phyloP scores from a whole-genome alignment of 2,113 vertebrate genomes.

The Triplophysa rosa region DNA sequence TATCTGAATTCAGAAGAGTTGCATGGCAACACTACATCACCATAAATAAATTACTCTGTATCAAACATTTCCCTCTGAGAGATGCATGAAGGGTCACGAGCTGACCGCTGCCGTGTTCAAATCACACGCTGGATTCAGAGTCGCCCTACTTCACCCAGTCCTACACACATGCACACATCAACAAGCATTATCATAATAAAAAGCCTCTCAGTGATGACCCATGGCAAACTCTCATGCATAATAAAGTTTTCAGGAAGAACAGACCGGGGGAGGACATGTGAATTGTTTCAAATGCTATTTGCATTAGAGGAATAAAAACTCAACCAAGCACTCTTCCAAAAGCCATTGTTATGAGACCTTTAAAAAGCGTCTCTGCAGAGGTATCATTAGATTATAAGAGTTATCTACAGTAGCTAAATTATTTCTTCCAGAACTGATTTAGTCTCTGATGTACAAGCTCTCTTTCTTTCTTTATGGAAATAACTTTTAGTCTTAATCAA shows the following conservation, averaged over 20 bases:
- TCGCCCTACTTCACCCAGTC: not conserved
- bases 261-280: slow-evolving; percentile 1
- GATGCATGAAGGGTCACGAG: not conserved
- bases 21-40: slow-evolving; percentile 24
- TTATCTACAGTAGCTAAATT: not conserved
- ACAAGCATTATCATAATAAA: slow-evolving; percentile 34
- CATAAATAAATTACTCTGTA: slow-evolving; percentile 20
- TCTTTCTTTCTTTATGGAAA: too few relatives aligned
- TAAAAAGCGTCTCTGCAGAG: not conserved
- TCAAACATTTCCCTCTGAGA: slow-evolving; percentile 19
- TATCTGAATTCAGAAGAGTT: not conserved
- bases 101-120: not conserved
- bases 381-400: not conserved
- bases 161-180: not conserved
- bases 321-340: not conserved
- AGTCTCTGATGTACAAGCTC: too few relatives aligned
- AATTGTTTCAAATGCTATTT: slow-evolving; percentile 11
- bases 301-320: slow-evolving; percentile 14
- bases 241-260: slow-evolving; percentile 9
- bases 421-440: too few relatives aligned
- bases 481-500: too few relatives aligned
- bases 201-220: slow-evolving; percentile 32
- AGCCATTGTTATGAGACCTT: slow-evolving; percentile 12
- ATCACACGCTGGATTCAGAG: not conserved
- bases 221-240: slow-evolving; percentile 25